Base-by-base conservation (phyloP, 2,888 invertebrate species). In the Cryptocephalus primarius region DNA sequence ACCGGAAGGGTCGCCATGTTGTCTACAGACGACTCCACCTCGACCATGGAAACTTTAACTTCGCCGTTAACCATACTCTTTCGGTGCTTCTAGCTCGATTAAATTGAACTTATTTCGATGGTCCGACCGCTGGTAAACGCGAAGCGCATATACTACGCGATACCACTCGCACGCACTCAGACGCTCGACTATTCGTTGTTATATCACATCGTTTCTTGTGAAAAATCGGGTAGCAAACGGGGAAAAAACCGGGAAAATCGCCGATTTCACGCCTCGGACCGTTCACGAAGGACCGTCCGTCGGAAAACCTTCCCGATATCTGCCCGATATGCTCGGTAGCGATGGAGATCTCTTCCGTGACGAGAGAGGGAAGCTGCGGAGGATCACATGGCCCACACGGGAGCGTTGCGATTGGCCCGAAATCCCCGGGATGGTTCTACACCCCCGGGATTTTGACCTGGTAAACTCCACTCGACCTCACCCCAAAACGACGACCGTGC, bases 1-100 rank as follows among this genome's bases (percentile, higher is more conserved):
- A 88, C 88, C 59, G 88, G 89, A 70, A 89, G 77, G 39, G 89
- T 89, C 70, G 88, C 89, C 83, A 88, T 88, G 68, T 89, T 88
- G 78, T 88, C 88, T 12, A 33, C 43, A 60, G 85, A 83, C 56
- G 85, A 78, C 73, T 89, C 89, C 64, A 88, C 79, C 72, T 89
- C 88, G 61, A 90, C 90, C 49, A 89, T 89, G 60, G 89, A 85
- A 71, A 89, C 88, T 77, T 88, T 89, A 72, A 88, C 84, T 74
- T 89, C 88, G 66, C 77, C 77, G 69, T 79, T 81, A 59, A 78
- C 77, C 78, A 80, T 79, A 6, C 3, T 22, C 3, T 22, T 22
- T 22, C 22, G 22, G 2, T 22, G 6, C 3, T 22, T 22, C 6
- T 22, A 6, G 6, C 6, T 22, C 22, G 22, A 6, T 22, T 22